Base-by-base conservation (phyloP, 2,797 vertebrate species). In the Rhabdomys pumilio region DNA sequence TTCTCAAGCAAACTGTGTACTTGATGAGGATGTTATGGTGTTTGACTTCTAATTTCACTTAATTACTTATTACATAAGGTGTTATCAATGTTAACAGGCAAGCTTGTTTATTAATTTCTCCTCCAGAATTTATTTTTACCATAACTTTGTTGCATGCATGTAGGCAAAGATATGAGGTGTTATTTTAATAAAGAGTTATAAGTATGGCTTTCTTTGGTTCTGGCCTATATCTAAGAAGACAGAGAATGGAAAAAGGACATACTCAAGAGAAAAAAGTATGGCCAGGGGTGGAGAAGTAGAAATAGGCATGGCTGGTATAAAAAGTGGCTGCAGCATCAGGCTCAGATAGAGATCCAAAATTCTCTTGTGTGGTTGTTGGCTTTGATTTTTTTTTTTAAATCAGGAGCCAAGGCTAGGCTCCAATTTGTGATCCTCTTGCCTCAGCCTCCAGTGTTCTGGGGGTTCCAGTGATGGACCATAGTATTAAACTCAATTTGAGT, bases 181-280 rank as follows among this genome's bases (percentile, higher is more conserved):
- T 55, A 76, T 88, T 97, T 96, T 92, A 96, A 97, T 96, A 96
- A 97, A 98, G 41, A 89, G 67, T 86, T 93, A 26, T 88, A 85
- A 82, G 15, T 76, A 90, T 94, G 79, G 57, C 63, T 77, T 97
- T 96, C 84, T 83, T 92, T 90, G 77, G 6, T 84, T 96, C 73
- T 69, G 80, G 50, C 31, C 19, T 97, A 26, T 91, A 88, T 82
- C 11, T 75, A 65, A 91, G 63, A 76, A 53, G 31, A 63, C 47
- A 90, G 10, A 93, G 38, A 80, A 92, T 6, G 55, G 20, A 41
- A 84, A 93, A 94, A 85, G 73, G 90, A 86, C 50, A 84, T 20
- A 90, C 44, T 24, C 14, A 50, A 67, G 19, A 41, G 69, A 84
- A 65, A 89, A 92, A 87, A n/a, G 34, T 34, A 67, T 65, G 57